Percentiles rank a stretch among this genome's conserved stretches.
Evolutionary conservation across 1,140 invertebrate species (phyloP).

Genomic region (Octopus sinensis): DNA sequence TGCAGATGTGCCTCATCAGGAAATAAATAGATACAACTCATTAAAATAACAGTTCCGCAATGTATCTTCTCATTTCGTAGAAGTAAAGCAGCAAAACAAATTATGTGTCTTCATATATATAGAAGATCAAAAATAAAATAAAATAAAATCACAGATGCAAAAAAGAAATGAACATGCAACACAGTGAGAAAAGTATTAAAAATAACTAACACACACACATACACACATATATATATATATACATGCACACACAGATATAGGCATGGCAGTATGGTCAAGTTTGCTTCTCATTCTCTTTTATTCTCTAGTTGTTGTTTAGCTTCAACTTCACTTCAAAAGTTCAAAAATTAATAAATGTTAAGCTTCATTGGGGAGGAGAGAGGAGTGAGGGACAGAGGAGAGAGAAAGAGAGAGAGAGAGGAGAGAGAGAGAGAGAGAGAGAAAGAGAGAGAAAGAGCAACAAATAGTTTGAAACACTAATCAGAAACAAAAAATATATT

Average conservation of each 20-base stretch:
- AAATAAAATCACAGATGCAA: background rate
- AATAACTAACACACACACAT: background rate
- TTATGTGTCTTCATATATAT: too few species aligned
- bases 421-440: background rate
- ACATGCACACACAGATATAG: too few species aligned
- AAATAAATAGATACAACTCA: too few species aligned
- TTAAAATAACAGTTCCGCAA: too few species aligned
- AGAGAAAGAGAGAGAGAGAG: background rate
- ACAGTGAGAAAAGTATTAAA: background rate
- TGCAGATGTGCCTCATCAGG: too few species aligned
- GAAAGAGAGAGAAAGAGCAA: background rate
- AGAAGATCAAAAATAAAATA: background rate
- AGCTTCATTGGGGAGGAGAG: too few species aligned
- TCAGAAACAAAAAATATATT: too few species aligned
- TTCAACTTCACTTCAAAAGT: background rate
- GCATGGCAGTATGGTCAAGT: too few species aligned
- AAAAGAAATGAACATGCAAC: background rate
- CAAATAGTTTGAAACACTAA: background rate
- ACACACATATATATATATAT: background rate
- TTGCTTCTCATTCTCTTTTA: too few species aligned
- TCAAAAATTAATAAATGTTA: too few species aligned
- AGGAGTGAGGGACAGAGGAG: background rate
- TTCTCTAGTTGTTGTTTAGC: background rate
- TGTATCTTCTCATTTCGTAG: too few species aligned
- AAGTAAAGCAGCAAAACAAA: too few species aligned